Evolutionary conservation across 23 tunicate species (phyloP), one percentile per base, ranked within the genome.

Genomic region (Trididemnum miniatum): DNA sequence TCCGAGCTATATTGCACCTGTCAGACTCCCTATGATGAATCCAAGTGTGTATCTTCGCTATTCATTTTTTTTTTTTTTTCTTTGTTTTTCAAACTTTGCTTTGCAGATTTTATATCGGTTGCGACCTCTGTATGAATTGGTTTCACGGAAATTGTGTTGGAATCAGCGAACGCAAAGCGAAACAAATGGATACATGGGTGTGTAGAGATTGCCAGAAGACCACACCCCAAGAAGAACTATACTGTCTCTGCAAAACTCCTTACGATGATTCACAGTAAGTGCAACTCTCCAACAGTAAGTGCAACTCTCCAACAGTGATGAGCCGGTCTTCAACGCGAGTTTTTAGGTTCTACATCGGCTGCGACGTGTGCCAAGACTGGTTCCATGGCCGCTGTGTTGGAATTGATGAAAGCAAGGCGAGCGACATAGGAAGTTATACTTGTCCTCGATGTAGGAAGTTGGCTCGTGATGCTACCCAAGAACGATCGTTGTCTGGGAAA

Each of bases 321-420:
- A 44, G 15, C 12, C 15, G 54, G 54, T 44, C n/a, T n/a, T n/a
- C n/a, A n/a, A 15, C 15, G 12, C 15, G 15, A 7, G 15, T 44
- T 15, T 81, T 32, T 65, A 93, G 98, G 72, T 93, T 88, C 50
- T 93, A 93, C 79, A 93, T 93, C 65, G 98, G 98, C 9, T 93
- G 98, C 65, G 98, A 93, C 81, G 62, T 83, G 15, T 93, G 98
- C 76, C 98, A 93, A 83, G 98, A 93, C 80, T 93, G 98, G 98
- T 93, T 59, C 37, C 98, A 93, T 34, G 98, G 98, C 15, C 22
- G 54, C 31, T 93, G 98, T 40, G 94, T 93, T 33, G 93, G 93
- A 23, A 80, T 93, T 77, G 51, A 78, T 20, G 87, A 93, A 44
- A 78, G 65, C 20, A 89, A 88, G 22, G 88, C 93, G 0, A 34